Evolutionary conservation across 1,140 invertebrate genomes (phyloP).

Genomic region (Brachionus plicatilis): DNA sequence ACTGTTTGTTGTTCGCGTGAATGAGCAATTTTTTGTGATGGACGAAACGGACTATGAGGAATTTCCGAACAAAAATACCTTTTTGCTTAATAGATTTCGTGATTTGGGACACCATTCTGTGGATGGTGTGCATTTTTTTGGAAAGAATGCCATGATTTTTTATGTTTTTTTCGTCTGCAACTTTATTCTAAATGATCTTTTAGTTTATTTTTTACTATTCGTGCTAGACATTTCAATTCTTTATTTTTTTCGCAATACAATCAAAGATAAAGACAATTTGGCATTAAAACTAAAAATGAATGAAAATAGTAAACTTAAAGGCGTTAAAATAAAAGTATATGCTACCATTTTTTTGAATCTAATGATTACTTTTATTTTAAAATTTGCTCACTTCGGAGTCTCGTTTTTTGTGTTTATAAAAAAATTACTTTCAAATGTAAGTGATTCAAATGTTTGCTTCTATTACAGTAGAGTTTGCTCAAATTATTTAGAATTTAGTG

Average conservation of each 20-base stretch:
- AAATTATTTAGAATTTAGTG: not conserved
- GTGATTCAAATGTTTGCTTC: not conserved
- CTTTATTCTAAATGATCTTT: not conserved
- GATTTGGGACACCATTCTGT: no score
- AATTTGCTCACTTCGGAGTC: not conserved
- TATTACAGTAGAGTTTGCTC: not conserved
- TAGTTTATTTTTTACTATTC: not conserved
- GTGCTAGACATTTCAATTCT: not conserved
- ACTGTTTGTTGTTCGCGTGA: no score
- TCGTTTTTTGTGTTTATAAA: not conserved
- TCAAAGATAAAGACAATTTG: no score
- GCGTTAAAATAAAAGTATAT: not conserved
- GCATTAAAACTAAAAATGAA: not conserved
- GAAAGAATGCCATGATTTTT: not conserved
- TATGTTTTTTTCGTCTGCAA: not conserved
- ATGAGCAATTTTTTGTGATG: no score
- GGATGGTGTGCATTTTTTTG: not conserved
- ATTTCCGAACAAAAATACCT: no score
- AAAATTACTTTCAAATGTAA: not conserved
- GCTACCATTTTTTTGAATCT: not conserved
- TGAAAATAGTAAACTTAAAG: not conserved
- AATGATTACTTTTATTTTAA: not conserved
- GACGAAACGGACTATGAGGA: no score
- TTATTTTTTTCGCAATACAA: not conserved
- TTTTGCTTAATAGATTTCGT: no score